phyloP scores from a whole-genome alignment of 2,797 vertebrate species.

The Morus bassanus region DNA sequence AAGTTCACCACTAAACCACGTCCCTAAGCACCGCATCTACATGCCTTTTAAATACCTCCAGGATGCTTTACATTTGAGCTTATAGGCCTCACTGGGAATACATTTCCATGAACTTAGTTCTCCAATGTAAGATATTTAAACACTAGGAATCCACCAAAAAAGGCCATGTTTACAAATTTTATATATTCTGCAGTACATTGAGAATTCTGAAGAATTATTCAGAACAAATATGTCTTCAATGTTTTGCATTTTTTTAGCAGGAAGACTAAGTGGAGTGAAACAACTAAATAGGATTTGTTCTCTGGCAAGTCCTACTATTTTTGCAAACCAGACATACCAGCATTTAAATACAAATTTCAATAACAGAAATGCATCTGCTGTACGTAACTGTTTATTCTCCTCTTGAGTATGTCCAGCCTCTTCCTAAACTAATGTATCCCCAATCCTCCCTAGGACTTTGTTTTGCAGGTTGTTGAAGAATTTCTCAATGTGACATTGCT shows the following conservation, averaged over 20 bases:
- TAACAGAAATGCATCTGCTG: neutral
- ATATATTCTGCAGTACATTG: neutral
- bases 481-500: neutral
- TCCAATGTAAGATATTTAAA: neutral
- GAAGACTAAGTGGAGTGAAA: neutral
- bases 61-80: neutral
- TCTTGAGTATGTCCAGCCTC: neutral
- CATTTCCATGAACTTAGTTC: neutral
- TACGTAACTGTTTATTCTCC: neutral
- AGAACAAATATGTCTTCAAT: neutral
- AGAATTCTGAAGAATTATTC: neutral
- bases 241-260: neutral
- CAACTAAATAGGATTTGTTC: neutral
- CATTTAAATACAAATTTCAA: neutral
- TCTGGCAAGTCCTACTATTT: neutral
- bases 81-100: neutral
- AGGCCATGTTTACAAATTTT: neutral
- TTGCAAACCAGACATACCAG: neutral
- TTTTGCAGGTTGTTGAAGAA: neutral
- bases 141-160: neutral
- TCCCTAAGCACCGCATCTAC: neutral
- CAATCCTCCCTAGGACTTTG: neutral
- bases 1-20: neutral
- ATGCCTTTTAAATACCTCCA: neutral
- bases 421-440: neutral